Percentiles rank a stretch among this genome's conserved stretches.
Conservation (phyloP, 2,113 vertebrate genomes). For the Daubentonia madagascariensis region DNA sequence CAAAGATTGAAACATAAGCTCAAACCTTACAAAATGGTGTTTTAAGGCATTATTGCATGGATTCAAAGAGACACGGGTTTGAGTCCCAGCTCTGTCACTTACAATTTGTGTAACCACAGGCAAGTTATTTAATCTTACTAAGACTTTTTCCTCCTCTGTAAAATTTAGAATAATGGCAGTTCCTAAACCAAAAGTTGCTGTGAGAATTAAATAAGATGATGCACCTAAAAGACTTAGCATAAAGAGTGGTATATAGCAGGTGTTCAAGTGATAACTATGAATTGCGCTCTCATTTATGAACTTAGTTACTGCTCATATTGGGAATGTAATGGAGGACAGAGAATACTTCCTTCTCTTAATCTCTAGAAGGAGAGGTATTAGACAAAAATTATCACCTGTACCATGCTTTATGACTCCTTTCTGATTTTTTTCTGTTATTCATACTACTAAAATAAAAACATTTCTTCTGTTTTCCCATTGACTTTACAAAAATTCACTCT, state of each 20-base stretch:
- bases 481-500: neutral
- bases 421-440: neutral
- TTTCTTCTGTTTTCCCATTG: neutral
- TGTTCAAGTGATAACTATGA: neutral
- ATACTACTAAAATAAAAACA: neutral
- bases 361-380: neutral
- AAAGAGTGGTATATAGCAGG: neutral
- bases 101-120: neutral
- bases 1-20: constrained; percentile 15
- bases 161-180: constrained; percentile 1
- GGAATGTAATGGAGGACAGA: neutral
- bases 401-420: neutral
- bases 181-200: neutral
- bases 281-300: neutral
- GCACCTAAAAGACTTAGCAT: neutral
- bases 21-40: neutral
- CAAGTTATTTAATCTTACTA: constrained; percentile 15
- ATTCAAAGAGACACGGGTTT: neutral
- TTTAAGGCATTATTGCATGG: neutral
- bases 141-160: neutral
- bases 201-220: constrained; percentile 6
- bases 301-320: neutral
- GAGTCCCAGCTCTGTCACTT: neutral
- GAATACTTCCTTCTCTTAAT: neutral
- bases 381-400: neutral